These are phyloP conservation scores for Heliconius sara DNA, from an alignment of 2,888 invertebrate species.

Conservation along the genomic window DNA sequence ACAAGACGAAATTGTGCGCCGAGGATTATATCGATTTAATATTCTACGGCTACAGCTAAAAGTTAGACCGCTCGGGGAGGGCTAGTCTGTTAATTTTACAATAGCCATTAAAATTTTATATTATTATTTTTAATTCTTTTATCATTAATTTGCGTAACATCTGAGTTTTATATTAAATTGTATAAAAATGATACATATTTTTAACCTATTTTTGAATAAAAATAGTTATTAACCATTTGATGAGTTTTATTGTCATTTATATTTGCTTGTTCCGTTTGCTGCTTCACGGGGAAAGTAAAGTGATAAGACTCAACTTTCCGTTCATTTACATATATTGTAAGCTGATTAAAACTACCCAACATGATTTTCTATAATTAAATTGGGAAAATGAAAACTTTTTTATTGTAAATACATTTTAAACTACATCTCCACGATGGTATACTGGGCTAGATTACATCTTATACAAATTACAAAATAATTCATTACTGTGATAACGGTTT, in stretches of 20 bases:
- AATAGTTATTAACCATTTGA: background rate
- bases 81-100: background rate
- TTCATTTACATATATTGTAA: no score
- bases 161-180: background rate
- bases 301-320: no score
- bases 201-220: background rate
- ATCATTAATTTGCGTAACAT: no score
- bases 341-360: no score
- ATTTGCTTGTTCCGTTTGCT: background rate
- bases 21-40: conserved; percentile 22
- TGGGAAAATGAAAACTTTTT: no score
- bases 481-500: conserved; percentile 17
- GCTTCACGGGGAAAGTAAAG: no score
- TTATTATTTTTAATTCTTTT: background rate
- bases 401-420: no score
- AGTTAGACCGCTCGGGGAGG: conserved; percentile 16
- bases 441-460: background rate
- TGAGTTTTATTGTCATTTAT: background rate
- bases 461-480: conserved; percentile 13
- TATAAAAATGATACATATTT: no score
- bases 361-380: no score
- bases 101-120: background rate
- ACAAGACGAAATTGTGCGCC: background rate
- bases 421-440: background rate
- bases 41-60: background rate